A percentile compares a stretch with the other conserved stretches of the same genome.
phyloP scores from a whole-genome alignment of 2,113 vertebrate species.

The Cyphomyrus plagiostoma region DNA sequence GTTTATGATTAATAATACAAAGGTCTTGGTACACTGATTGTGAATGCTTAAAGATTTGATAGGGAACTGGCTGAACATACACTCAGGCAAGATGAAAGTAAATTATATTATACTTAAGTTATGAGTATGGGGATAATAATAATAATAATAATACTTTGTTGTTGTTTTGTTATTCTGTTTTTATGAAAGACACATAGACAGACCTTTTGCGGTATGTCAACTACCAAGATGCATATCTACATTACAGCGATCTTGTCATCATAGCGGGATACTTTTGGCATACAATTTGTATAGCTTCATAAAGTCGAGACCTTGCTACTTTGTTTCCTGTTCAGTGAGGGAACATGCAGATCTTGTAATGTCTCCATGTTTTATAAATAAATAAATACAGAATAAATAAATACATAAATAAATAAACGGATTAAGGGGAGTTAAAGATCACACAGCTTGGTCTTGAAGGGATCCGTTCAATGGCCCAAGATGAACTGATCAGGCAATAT shows the following conservation, averaged over 20 bases:
- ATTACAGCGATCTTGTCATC: not conserved
- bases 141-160: not conserved
- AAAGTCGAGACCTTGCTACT: not conserved
- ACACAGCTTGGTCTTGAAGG: not conserved
- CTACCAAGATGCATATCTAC: not conserved
- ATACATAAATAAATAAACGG: not conserved
- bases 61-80: constrained; percentile 67
- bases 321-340: not conserved
- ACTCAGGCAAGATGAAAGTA: constrained; percentile 52
- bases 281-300: not conserved
- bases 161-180: not conserved
- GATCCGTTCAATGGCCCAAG: not conserved
- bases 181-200: not conserved
- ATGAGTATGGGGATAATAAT: not conserved
- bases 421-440: not conserved
- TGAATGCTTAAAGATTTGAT: constrained; percentile 78
- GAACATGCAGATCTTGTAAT: not conserved
- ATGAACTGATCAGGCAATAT: not conserved
- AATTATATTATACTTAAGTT: not conserved
- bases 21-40: constrained; percentile 82
- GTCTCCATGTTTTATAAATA: not conserved
- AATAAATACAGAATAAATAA: constrained; percentile 7
- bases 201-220: not conserved
- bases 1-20: constrained; percentile 97
- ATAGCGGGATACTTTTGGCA: not conserved